Base-by-base conservation (phyloP, 2,888 invertebrate genomes). In the Euzophera pinguis region DNA sequence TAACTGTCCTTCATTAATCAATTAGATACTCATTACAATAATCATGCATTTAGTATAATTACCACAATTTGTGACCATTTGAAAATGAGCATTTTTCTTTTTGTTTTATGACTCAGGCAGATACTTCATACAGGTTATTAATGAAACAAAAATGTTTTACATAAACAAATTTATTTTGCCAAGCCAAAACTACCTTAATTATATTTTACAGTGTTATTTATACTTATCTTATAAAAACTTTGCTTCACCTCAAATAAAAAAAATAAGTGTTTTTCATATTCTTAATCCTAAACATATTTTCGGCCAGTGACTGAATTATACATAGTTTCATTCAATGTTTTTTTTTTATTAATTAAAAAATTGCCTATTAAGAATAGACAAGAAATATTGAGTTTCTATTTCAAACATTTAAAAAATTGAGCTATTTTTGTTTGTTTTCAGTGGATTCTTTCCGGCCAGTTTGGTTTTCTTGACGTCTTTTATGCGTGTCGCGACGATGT, bases 401-500 rank as follows among this genome's bases (percentile, higher is more conserved):
- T 32, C 32, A 6, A 29, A 6, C 7, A 32, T 32, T 32, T 2
- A 32, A 32, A 32, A 32, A 6, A 10, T 29, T 32, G 9, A 32
- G 7, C 32, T 32, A 9, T 32, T 16, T 9, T 39, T 16, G 9
- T 39, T 16, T 14, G 16, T 39, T 39, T 9, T 9, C 3, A 39
- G 10, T 10, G 14, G 32, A 12, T 12, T 12, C 16, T 9, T 16
- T 1, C 12, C 16, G 2, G 39, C 16, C 39, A 39, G 13, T 9
- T 39, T 8, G 7, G 4, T 9, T 16, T 10, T 16, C 16, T 5
- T 43, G 12, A 7, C 13, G 1, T 14, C 6, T 3, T 14, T 39
- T 39, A 16, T 16, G 45, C 32, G 45, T 12, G 9, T 52, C 37
- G 5, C 22, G 22, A 5, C 22, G 22, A 0, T 66, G 84, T 87